phyloP scores from a whole-genome alignment of 1,140 invertebrate species.

The Eubasilissa regina region DNA sequence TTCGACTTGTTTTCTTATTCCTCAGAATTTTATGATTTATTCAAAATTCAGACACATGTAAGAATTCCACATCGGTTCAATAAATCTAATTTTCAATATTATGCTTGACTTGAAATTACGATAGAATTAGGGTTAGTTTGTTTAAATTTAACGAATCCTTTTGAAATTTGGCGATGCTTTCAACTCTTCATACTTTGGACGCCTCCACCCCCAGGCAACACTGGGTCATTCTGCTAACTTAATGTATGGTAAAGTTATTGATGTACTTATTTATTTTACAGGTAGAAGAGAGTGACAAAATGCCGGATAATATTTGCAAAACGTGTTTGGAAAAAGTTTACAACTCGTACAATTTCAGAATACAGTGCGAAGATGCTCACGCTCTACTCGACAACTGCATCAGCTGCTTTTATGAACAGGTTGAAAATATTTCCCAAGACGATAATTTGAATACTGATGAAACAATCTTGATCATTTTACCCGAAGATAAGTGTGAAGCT shows the following conservation, averaged over 20 bases:
- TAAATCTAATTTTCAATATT: too few relatives aligned
- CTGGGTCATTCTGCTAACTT: too few relatives aligned
- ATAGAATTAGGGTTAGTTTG: too few relatives aligned
- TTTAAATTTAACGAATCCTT: too few relatives aligned
- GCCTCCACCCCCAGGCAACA: too few relatives aligned
- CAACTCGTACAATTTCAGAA: constrained; percentile 51
- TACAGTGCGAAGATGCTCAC: constrained; percentile 55
- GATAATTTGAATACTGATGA: constrained; percentile 37
- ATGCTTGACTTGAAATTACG: too few relatives aligned
- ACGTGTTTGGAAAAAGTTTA: constrained; percentile 47
- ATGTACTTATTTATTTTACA: constrained; percentile 42
- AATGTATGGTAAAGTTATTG: neutral
- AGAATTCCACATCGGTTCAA: too few relatives aligned
- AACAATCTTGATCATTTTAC: constrained; percentile 51
- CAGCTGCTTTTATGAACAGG: constrained; percentile 25
- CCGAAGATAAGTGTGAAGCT: constrained; percentile 26
- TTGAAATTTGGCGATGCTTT: too few relatives aligned
- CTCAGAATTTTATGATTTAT: too few relatives aligned
- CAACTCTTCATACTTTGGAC: too few relatives aligned
- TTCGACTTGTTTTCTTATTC: too few relatives aligned
- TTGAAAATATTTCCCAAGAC: constrained; percentile 16
- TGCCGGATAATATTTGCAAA: constrained; percentile 53
- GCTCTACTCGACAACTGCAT: constrained; percentile 46
- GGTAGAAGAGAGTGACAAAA: constrained; percentile 33
- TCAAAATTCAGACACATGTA: too few relatives aligned